phyloP scores from a whole-genome alignment of 2,888 invertebrate genomes.

The Napeogenes inachia region DNA sequence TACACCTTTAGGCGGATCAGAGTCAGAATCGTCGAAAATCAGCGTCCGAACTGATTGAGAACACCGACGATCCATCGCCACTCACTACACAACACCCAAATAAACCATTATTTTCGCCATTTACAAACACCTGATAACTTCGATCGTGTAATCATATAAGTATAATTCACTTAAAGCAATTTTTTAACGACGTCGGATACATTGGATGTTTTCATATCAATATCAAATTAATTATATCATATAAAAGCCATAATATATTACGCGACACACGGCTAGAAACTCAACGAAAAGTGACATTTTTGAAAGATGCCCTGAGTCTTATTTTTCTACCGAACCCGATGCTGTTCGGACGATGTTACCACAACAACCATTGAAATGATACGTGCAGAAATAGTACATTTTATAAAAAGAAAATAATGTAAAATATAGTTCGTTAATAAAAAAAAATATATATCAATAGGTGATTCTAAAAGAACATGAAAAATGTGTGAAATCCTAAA shows the following conservation, averaged over 20 bases:
- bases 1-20: conserved; percentile 67
- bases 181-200: conserved; percentile 18
- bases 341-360: conserved; percentile 29
- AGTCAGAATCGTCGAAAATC: conserved; percentile 85
- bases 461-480: too few species aligned
- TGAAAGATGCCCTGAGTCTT: conserved; percentile 27
- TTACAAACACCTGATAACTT: conserved; percentile 48
- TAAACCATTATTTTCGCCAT: conserved; percentile 66
- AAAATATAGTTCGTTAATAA: too few species aligned
- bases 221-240: conserved; percentile 35
- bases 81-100: conserved; percentile 64
- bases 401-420: too few species aligned
- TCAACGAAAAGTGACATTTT: conserved; percentile 55
- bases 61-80: conserved; percentile 77
- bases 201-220: conserved; percentile 26
- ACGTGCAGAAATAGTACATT: background rate
- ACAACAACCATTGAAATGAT: background rate
- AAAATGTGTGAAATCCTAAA: too few species aligned
- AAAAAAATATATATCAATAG: too few species aligned
- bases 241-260: conserved; percentile 57
- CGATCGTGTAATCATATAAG: conserved; percentile 26
- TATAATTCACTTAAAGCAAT: conserved; percentile 18
- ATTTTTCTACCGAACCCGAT: conserved; percentile 7
- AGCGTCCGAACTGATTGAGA: conserved; percentile 86
- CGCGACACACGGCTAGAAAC: conserved; percentile 56